Evolutionary conservation across 2,113 vertebrate species (phyloP).

Genomic region (Machaerirhynchus nigripectus): DNA sequence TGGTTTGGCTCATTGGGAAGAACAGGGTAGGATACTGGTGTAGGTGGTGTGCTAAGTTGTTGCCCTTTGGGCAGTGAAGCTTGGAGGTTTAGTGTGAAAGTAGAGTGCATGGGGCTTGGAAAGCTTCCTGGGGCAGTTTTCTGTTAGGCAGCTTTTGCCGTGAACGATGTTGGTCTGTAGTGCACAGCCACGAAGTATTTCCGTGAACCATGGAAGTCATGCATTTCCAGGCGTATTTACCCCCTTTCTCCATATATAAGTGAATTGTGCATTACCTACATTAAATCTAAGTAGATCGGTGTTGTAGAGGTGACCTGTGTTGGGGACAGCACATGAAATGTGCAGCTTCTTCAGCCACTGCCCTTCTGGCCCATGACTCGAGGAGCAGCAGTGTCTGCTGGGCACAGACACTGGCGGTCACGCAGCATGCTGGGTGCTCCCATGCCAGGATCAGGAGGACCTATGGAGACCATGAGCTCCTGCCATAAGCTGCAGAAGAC

Average conservation of each 20-base stretch:
- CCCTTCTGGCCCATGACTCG: rapidly evolving
- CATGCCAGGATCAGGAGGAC: rapidly evolving
- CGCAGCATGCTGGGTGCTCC: rapidly evolving
- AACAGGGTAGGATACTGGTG: background rate
- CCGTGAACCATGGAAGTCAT: background rate
- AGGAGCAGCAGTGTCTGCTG: background rate
- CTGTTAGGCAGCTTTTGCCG: background rate
- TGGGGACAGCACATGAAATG: background rate
- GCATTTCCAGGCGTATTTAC: background rate
- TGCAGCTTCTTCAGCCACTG: background rate
- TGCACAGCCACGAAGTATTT: background rate
- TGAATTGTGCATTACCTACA: rapidly evolving
- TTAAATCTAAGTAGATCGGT: background rate
- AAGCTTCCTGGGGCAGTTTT: background rate
- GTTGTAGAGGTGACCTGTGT: background rate
- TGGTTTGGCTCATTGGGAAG: background rate
- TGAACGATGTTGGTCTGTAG: background rate
- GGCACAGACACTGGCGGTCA: background rate
- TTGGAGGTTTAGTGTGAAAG: background rate
- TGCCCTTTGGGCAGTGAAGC: background rate
- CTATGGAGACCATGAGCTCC: background rate
- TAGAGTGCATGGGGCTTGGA: background rate
- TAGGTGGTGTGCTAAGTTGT: background rate
- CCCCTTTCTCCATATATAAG: rapidly evolving
- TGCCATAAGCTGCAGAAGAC: background rate